A percentile compares a stretch with the other conserved stretches of the same genome.
Evolutionary conservation across 2,888 invertebrate species (phyloP).

Genomic region (Hecatera dysodea): DNA sequence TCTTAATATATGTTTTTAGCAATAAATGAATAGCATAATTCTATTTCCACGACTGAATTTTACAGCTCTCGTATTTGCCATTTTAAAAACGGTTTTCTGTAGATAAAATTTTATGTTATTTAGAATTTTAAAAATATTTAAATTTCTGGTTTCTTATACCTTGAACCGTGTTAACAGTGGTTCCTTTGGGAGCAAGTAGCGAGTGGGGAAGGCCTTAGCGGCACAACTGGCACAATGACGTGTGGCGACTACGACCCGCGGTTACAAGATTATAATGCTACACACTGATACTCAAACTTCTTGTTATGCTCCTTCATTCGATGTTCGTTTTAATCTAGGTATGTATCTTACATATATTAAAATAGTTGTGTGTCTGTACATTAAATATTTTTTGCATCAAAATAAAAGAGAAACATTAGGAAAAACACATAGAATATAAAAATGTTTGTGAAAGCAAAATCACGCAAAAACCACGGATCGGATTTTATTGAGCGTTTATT

Average conservation of each 20-base stretch:
- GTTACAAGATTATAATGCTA: constrained; percentile 67
- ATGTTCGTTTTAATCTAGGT: not conserved
- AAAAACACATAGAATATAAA: no score
- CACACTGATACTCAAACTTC: constrained; percentile 46
- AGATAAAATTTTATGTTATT: not conserved
- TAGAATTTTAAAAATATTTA: not conserved
- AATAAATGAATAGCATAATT: no score
- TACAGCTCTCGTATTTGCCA: not conserved
- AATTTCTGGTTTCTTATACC: constrained; percentile 17
- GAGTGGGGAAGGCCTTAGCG: constrained; percentile 63
- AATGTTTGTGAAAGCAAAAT: no score
- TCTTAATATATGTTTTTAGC: no score
- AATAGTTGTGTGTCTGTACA: no score
- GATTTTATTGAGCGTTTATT: no score
- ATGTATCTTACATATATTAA: no score
- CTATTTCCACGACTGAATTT: no score
- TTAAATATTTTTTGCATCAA: no score
- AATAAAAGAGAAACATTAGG: no score
- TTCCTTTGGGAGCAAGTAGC: constrained; percentile 64
- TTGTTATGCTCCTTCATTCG: not conserved
- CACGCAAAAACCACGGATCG: no score
- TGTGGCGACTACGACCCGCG: constrained; percentile 69
- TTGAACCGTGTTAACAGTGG: constrained; percentile 34
- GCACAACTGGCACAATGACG: constrained; percentile 72
- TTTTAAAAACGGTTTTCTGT: not conserved